Evolutionary conservation across 2,888 invertebrate species (phyloP), one percentile per base, ranked within the genome.

Genomic region (Coelogynopora nodosa): DNA sequence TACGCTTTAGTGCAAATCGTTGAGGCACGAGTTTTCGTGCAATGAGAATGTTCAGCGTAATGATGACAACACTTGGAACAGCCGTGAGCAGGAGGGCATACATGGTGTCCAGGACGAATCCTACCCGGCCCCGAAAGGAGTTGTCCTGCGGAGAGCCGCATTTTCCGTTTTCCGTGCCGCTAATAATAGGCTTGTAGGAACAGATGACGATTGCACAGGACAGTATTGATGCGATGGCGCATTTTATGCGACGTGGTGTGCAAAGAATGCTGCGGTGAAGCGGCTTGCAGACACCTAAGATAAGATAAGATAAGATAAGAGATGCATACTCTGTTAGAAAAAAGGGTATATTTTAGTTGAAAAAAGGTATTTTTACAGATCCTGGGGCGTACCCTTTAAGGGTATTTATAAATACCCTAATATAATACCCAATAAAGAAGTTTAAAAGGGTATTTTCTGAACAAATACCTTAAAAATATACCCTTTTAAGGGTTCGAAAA

Each of bases 41-140:
- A 82, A 90, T 90, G 26, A 90, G 86, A 49, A 88, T 85, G 84
- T 90, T 90, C 26, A 90, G 88, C 0, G 89, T 87, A n/a, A 89
- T 89, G 67, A 90, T 90, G 29, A 90, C 88, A 1, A 89, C 27
- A 82, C 90, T 90, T 0, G 90, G 90, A 0, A 90, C 87, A 2
- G 90, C 81, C 0, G 90, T 90, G 27, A 90, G 90, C 18, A 88
- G 87, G 2, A 90, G 82, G 5, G 88, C 90, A 85, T 89, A 90
- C 0, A 90, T 85, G n/a, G 88, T 89, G 87, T 90, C 90, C n/a
- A 90, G 87, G 26, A 90, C 87, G 84, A 90, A 90, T 27, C 67
- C 74, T 5, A 80, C 80, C 10, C 28, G 26, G 23, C 80, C 80
- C 80, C 2, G 23, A 80, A 23, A 23, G 5, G 80, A 27, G 23